Evolutionary conservation across 2,113 vertebrate species (phyloP), one percentile per base, ranked within the genome.

Genomic region (Pardalotus punctatus): DNA sequence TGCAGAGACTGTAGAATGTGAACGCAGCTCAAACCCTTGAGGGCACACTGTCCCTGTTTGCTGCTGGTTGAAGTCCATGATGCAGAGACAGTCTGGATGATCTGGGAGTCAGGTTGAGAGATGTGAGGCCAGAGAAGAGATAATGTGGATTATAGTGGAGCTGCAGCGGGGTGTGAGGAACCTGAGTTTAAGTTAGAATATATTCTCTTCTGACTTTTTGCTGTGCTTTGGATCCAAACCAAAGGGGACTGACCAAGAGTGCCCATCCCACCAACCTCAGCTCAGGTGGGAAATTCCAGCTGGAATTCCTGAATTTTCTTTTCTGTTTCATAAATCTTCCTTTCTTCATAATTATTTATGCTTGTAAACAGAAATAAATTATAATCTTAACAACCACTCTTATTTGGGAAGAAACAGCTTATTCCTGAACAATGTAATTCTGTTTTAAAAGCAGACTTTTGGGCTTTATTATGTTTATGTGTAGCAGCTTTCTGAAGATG

Each of bases 361-460:
- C 5, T 23, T 81, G 25, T 66, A 50, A 76, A 38, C 14, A 87
- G 42, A 86, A 80, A 45, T 14, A 33, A 43, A 36, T 70, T 31
- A 6, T 23, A 29, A n/a, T 79, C 31, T 72, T 50, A 61, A 71
- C 0, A 0, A 35, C 23, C 31, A 64, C 29, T 5, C 17, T 10
- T 58, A 35, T 64, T 71, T 0, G 8, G 40, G 48, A 60, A 53
- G 21, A 89, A 87, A 40, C 13, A 3, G 5, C 31, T 73, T 8
- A 8, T 60, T 88, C 47, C 47, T 71, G 35, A 94, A 58, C 20
- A 42, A 38, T 66, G 10, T 12, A 43, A 23, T 67, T 56, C 3
- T 58, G 25, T 76, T 81, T 79, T 71, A 40, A 48, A 70, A 92
- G 5, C 50, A 31, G 36, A 19, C 14, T 81, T 88, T 65, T 72